These are phyloP conservation scores for Channa argus DNA, from an alignment of 2,113 vertebrate genomes.

Conservation along the genomic window DNA sequence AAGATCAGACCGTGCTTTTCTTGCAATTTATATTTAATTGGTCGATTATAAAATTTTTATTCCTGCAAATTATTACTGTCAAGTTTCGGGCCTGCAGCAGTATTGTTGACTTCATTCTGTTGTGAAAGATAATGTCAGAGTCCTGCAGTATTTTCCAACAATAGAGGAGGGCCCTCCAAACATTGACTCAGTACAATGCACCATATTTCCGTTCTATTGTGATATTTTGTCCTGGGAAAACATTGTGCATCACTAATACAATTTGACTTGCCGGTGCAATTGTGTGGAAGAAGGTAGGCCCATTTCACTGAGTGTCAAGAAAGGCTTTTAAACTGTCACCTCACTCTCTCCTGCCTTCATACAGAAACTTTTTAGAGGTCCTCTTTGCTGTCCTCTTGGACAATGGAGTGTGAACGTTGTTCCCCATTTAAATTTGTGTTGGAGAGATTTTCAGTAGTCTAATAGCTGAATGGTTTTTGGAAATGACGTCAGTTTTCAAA, in stretches of 20 bases:
- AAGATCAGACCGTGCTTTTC: slow-evolving; percentile 35
- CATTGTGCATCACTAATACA: slow-evolving; percentile 82
- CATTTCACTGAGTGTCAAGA: slow-evolving; percentile 73
- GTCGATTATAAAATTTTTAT: slow-evolving; percentile 28
- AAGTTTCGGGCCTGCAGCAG: slow-evolving; percentile 8
- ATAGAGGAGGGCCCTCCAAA: slow-evolving; percentile 56
- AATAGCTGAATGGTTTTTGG: slow-evolving; percentile 50
- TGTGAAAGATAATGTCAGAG: slow-evolving; percentile 67
- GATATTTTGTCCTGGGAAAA: slow-evolving; percentile 65
- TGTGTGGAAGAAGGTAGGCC: slow-evolving; percentile 81
- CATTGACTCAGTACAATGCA: slow-evolving; percentile 54
- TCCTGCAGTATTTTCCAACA: slow-evolving; percentile 24
- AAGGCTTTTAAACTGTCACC: slow-evolving; percentile 87
- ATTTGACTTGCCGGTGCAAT: slow-evolving; percentile 83
- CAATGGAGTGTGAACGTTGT: slow-evolving; percentile 59
- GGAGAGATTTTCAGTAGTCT: slow-evolving; percentile 37
- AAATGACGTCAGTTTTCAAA: slow-evolving; percentile 19
- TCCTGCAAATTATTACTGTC: not conserved
- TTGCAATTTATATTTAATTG: slow-evolving; percentile 43
- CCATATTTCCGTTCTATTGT: slow-evolving; percentile 70
- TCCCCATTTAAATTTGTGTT: slow-evolving; percentile 45
- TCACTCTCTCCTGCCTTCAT: slow-evolving; percentile 67
- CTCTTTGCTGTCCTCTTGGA: slow-evolving; percentile 56
- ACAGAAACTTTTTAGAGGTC: slow-evolving; percentile 80
- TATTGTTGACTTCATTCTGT: slow-evolving; percentile 50